Evolutionary conservation across 2,113 vertebrate species (phyloP).

Genomic region (Danionella cerebrum): DNA sequence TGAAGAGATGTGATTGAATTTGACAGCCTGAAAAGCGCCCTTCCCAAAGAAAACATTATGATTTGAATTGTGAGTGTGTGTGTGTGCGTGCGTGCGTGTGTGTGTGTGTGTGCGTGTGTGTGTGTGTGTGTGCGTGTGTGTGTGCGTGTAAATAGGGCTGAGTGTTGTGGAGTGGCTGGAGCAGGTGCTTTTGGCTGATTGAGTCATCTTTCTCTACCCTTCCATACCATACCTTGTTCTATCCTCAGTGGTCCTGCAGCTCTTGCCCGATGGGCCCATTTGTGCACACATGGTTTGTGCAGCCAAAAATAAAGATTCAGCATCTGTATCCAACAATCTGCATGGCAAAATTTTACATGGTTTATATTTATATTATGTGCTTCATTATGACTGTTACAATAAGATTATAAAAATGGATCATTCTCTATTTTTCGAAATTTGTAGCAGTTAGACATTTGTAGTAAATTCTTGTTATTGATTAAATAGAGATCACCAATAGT

Average conservation of each 20-base stretch:
- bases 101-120: slow-evolving; percentile 18
- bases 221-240: slow-evolving; percentile 47
- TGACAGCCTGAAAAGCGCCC: neutral
- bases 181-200: slow-evolving; percentile 48
- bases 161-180: slow-evolving; percentile 26
- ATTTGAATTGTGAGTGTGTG: slow-evolving; percentile 1
- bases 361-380: too few relatives aligned
- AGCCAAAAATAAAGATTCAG: too few relatives aligned
- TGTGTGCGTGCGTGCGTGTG: neutral
- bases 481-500: too few relatives aligned
- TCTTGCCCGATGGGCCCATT: slow-evolving; percentile 13
- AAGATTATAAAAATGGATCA: too few relatives aligned
- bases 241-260: slow-evolving; percentile 59
- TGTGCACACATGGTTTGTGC: neutral
- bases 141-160: slow-evolving; percentile 22
- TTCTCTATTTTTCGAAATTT: too few relatives aligned
- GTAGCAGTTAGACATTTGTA: too few relatives aligned
- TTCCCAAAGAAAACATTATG: neutral
- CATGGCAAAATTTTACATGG: too few relatives aligned
- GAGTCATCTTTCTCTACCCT: slow-evolving; percentile 55
- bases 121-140: slow-evolving; percentile 21
- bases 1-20: neutral
- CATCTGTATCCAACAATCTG: too few relatives aligned
- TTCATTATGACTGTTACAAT: too few relatives aligned
- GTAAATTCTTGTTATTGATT: too few relatives aligned